phyloP scores from a whole-genome alignment of 2,797 vertebrate species.

The Gephyroberyx darwinii region DNA sequence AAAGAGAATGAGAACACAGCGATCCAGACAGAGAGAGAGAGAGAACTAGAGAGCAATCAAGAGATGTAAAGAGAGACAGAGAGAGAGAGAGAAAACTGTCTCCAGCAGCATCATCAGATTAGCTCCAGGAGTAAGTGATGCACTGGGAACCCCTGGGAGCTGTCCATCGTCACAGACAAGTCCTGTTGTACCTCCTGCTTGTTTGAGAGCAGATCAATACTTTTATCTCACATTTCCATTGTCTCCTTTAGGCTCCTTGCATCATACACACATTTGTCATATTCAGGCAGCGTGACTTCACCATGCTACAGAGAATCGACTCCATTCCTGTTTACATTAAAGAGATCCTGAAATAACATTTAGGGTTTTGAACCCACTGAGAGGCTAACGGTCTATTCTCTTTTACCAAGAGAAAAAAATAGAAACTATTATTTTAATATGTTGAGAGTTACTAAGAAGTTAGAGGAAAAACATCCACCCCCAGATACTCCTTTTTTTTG shows the following conservation, averaged over 20 bases:
- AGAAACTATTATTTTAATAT: too few species aligned
- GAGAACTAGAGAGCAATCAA: too few species aligned
- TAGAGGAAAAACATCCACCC: too few species aligned
- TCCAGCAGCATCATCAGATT: slow-evolving; percentile 53
- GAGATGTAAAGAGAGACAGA: slow-evolving; percentile 16
- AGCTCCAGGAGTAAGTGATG: slow-evolving; percentile 35
- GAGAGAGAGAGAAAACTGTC: slow-evolving; percentile 39
- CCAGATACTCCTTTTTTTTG: too few species aligned
- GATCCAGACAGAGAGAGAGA: background rate
- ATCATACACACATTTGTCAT: background rate
- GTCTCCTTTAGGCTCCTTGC: slow-evolving; percentile 4
- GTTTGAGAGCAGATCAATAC: slow-evolving; percentile 50
- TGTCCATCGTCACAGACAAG: background rate
- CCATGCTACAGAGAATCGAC: background rate
- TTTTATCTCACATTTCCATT: slow-evolving; percentile 17
- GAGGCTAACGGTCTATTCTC: background rate
- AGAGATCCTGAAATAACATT: background rate
- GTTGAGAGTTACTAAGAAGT: too few species aligned
- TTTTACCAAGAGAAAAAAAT: background rate
- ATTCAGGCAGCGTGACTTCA: slow-evolving; percentile 1
- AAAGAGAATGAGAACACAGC: background rate
- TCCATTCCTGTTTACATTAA: background rate
- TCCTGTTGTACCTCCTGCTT: slow-evolving; percentile 30
- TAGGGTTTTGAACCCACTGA: background rate
- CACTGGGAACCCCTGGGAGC: slow-evolving; percentile 39